Conservation (phyloP, 2,797 vertebrate genomes). For the Chiroxiphia lanceolata region DNA sequence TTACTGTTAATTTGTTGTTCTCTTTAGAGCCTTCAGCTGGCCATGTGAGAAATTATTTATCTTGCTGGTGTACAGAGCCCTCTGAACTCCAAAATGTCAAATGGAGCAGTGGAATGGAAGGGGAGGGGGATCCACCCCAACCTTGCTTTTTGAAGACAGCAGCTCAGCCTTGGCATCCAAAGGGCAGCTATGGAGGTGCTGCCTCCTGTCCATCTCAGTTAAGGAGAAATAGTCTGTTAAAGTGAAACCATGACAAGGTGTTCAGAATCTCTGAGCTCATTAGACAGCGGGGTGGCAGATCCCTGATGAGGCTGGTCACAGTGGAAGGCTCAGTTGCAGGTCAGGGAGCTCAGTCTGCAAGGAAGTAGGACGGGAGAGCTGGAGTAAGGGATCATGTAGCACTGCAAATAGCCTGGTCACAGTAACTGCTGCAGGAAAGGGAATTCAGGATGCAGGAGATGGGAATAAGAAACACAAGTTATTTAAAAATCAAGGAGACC, state of each 20-base stretch:
- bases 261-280: conserved; percentile 1
- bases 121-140: neutral
- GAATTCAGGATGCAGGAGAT: neutral
- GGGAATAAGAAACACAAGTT: neutral
- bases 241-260: conserved; percentile 25
- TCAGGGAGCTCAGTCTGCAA: neutral
- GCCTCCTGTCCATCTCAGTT: neutral
- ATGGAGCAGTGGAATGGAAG: neutral
- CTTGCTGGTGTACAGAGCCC: neutral
- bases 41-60: neutral
- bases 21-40: neutral
- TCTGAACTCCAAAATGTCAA: conserved; percentile 44
- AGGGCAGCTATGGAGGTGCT: neutral
- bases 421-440: neutral
- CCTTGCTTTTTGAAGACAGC: neutral
- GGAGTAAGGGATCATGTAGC: neutral
- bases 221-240: neutral
- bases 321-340: neutral
- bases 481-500: neutral
- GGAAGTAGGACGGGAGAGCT: neutral
- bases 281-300: neutral
- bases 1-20: conserved; percentile 23
- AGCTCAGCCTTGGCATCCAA: neutral
- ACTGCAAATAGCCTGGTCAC: neutral
- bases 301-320: neutral